These are phyloP conservation scores for Aegithalos caudatus DNA, from an alignment of 2,113 vertebrate genomes.

Conservation along the genomic window DNA sequence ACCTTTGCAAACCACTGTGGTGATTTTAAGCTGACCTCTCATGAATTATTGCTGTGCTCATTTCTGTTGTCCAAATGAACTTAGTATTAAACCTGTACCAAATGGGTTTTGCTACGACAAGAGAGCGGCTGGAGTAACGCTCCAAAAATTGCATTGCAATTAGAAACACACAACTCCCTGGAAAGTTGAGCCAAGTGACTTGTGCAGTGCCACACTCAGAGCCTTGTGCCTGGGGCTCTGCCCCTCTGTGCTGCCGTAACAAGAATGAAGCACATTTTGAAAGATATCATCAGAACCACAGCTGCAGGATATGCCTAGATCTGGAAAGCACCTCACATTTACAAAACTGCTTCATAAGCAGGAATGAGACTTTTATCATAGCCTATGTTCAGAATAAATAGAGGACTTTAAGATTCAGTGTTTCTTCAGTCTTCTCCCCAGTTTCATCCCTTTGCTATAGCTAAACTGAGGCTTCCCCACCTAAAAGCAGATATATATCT, in stretches of 20 bases:
- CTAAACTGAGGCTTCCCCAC: background rate
- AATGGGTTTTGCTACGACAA: background rate
- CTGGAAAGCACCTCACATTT: background rate
- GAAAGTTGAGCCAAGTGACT: background rate
- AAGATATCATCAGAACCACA: background rate
- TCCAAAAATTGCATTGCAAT: background rate
- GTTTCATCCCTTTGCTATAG: background rate
- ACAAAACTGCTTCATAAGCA: background rate
- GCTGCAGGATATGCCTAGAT: background rate
- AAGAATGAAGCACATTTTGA: background rate
- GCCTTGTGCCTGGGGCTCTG: background rate
- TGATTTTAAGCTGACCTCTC: background rate
- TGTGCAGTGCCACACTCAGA: background rate
- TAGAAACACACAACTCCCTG: background rate
- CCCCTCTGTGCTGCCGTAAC: background rate
- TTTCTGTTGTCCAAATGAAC: background rate
- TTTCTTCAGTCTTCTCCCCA: background rate
- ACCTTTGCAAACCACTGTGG: background rate
- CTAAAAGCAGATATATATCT: background rate
- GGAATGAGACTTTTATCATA: background rate
- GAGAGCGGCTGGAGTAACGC: rapidly evolving
- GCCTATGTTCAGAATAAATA: background rate
- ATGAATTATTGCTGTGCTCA: background rate
- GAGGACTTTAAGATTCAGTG: background rate
- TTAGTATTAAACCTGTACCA: background rate